Conservation (phyloP, 2,888 invertebrate species). For the Crematogaster levior region DNA sequence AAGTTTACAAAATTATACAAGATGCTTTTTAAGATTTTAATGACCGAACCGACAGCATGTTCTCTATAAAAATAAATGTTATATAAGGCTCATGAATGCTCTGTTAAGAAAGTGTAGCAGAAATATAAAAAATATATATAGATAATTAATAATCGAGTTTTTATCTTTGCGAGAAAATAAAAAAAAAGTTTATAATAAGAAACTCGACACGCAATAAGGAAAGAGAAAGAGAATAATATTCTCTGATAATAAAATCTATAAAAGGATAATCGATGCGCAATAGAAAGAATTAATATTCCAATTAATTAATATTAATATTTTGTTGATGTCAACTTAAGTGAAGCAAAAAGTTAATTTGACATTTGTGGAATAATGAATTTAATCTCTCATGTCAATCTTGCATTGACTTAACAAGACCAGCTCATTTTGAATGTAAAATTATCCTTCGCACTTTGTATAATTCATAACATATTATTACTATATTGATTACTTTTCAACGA, state of each 20-base stretch:
- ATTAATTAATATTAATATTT: too few relatives aligned
- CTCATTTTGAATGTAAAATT: slow-evolving; percentile 12
- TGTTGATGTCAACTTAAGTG: not conserved
- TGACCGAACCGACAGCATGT: not conserved
- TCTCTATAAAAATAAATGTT: not conserved
- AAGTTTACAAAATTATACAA: not conserved
- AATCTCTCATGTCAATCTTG: not conserved
- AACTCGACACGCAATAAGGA: not conserved
- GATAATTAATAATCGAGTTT: not conserved
- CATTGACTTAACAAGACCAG: not conserved
- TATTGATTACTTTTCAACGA: slow-evolving; percentile 3
- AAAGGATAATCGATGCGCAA: too few relatives aligned
- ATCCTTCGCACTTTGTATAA: not conserved
- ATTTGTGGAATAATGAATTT: not conserved
- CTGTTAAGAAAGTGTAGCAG: not conserved
- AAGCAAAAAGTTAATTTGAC: not conserved
- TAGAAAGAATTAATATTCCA: not conserved
- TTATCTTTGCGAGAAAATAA: not conserved
- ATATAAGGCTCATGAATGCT: not conserved
- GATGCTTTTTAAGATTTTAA: not conserved
- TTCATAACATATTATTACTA: not conserved
- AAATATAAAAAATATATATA: not conserved
- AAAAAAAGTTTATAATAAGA: not conserved
- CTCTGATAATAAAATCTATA: too few relatives aligned
- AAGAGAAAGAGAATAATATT: too few relatives aligned